Evolutionary conservation across 2,888 invertebrate genomes (phyloP).

Genomic region (Volucella zonaria): DNA sequence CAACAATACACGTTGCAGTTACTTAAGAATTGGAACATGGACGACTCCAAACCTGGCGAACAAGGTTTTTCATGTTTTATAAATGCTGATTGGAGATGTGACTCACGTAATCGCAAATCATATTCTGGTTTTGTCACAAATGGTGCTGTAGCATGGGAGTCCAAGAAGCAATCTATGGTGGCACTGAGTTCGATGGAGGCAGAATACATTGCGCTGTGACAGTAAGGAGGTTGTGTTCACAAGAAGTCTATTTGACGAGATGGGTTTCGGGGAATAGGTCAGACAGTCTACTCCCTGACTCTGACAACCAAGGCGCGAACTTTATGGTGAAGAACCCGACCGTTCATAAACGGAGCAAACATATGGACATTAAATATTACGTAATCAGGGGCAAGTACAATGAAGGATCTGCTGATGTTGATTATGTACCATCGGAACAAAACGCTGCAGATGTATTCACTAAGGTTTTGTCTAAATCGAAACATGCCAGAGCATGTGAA

Average conservation of each 20-base stretch:
- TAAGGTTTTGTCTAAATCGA: constrained; percentile 40
- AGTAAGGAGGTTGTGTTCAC: constrained; percentile 53
- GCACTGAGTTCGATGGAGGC: constrained; percentile 37
- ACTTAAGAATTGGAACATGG: constrained; percentile 44
- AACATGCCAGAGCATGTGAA: constrained; percentile 25
- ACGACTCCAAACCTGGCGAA: too few relatives aligned
- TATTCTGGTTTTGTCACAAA: not conserved
- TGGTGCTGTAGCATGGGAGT: constrained; percentile 6
- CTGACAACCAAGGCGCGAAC: constrained; percentile 55
- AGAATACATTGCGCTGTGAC: constrained; percentile 56
- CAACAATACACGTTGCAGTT: constrained; percentile 37
- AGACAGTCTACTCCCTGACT: constrained; percentile 29
- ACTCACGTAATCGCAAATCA: too few relatives aligned
- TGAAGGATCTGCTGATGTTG: constrained; percentile 31
- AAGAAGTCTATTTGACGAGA: constrained; percentile 40
- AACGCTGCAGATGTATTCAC: constrained; percentile 61
- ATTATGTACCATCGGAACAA: constrained; percentile 40
- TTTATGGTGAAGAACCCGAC: constrained; percentile 51
- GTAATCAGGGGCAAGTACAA: constrained; percentile 48
- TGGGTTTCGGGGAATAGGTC: constrained; percentile 31
- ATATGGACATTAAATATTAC: constrained; percentile 51
- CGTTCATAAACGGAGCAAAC: constrained; percentile 49
- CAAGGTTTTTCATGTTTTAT: too few relatives aligned
- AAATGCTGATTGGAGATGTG: too few relatives aligned
- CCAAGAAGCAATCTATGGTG: constrained; percentile 1